Conservation (phyloP, 2,797 vertebrate species). For the Orientallactaga sibirica region DNA sequence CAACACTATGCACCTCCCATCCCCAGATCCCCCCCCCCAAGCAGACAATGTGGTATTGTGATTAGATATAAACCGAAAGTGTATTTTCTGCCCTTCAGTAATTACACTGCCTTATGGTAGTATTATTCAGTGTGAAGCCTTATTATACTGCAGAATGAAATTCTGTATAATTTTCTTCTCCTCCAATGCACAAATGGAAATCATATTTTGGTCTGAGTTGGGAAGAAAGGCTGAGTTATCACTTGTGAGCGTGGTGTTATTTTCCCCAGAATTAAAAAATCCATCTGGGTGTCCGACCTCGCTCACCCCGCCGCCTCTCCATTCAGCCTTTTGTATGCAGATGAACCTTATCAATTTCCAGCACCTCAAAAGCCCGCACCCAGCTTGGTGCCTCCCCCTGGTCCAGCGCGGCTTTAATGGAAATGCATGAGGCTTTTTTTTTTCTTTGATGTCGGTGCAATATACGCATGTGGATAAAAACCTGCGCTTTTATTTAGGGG, state of each 20-base stretch:
- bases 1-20: conserved; percentile 71
- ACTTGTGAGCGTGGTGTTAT: conserved; percentile 90
- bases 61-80: conserved; percentile 91
- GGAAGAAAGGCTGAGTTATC: conserved; percentile 91
- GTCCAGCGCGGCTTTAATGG: conserved; percentile 82
- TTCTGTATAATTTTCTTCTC: conserved; percentile 92
- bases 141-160: conserved; percentile 91
- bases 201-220: conserved; percentile 90
- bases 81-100: conserved; percentile 91
- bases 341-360: conserved; percentile 92
- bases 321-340: conserved; percentile 92
- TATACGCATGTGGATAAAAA: conserved; percentile 83
- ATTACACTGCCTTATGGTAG: conserved; percentile 91
- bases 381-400: conserved; percentile 84
- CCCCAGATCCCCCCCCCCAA: conserved; percentile 51
- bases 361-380: conserved; percentile 86
- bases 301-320: conserved; percentile 89
- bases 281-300: conserved; percentile 90
- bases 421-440: conserved; percentile 82
- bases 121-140: conserved; percentile 89
- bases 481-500: conserved; percentile 78
- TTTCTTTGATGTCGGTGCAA: conserved; percentile 85
- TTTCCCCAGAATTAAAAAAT: conserved; percentile 92
- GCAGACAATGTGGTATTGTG: conserved; percentile 89
- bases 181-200: conserved; percentile 89